Base-by-base conservation (phyloP, 2,797 vertebrate genomes). In the Valencia hispanica region DNA sequence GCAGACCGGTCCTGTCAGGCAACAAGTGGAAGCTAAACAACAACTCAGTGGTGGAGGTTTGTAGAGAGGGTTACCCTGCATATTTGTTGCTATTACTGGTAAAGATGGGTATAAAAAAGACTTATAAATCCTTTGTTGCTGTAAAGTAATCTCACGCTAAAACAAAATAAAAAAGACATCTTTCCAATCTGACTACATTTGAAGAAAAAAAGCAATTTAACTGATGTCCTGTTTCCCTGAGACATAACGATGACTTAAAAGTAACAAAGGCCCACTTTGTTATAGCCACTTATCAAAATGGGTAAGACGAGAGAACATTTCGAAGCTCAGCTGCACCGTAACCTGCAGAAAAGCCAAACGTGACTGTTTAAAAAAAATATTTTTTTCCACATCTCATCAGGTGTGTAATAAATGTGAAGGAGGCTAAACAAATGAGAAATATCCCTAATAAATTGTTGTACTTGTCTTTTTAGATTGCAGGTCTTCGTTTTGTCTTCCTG, bases 11-110 rank as follows among this genome's bases (percentile, higher is more conserved):
- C 36, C 95, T 99, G 1, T 96, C 97, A 0, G 97, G 97, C 15
- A 98, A 96, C 94, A 98, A 98, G 77, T 99, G 98, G 97, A 97
- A 98, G 84, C 96, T 99, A 55, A 98, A 96, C 93, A 98, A 99
- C 93, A 99, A 99, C 91, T 98, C 97, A 0, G 98, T 99, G 74
- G 96, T 99, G 74, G 98, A 99, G 96, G 98, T 98, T 84, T 84
- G 87, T 87, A n/a, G 8, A 68, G 1, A 34, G 47, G 11, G 5
- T 32, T 59, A 32, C 5, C 27, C 30, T 61, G 57, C 30, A 20
- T 18, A 8, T 9, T 61, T 61, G 34, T 43, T 5, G 18, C 48
- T 51, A 5, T 10, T 20, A 51, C 50, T 22, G 50, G 50, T 9
- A 51, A 51, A 39, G 61, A 65, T 39, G 20, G 2, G 34, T 39